Conservation (phyloP, 1,140 invertebrate genomes). For the Drosophila triauraria region DNA sequence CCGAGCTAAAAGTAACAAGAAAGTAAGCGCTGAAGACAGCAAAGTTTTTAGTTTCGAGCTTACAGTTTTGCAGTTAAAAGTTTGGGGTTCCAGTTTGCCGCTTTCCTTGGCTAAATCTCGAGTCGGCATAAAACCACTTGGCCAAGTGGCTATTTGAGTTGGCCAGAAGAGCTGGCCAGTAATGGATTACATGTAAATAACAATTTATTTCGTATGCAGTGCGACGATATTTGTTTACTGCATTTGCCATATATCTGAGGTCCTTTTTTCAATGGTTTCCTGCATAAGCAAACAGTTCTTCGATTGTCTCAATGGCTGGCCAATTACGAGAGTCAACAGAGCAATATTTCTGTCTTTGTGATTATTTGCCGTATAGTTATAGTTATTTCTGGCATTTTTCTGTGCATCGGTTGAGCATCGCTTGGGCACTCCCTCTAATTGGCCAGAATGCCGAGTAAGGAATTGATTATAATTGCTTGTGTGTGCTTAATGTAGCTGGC, state of each 20-base stretch:
- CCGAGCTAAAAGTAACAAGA: not conserved
- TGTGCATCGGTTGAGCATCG: not conserved
- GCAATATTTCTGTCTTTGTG: slow-evolving; percentile 51
- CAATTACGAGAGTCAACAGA: slow-evolving; percentile 29
- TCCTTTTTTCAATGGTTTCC: slow-evolving; percentile 1
- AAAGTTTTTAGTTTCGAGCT: slow-evolving; percentile 32
- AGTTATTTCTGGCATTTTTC: slow-evolving; percentile 22
- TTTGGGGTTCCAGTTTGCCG: slow-evolving; percentile 36
- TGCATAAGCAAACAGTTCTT: slow-evolving; percentile 25
- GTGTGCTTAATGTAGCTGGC: slow-evolving; percentile 64
- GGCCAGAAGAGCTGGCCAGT: slow-evolving; percentile 1
- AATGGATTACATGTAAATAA: slow-evolving; percentile 39
- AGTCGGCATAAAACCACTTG: slow-evolving; percentile 41
- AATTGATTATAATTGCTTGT: slow-evolving; percentile 71
- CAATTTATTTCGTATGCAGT: slow-evolving; percentile 18
- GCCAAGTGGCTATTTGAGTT: slow-evolving; percentile 38
- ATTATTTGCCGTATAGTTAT: slow-evolving; percentile 11
- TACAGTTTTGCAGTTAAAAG: slow-evolving; percentile 39
- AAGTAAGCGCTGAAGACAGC: slow-evolving; percentile 9
- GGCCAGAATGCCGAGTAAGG: slow-evolving; percentile 24
- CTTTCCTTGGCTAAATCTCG: slow-evolving; percentile 18
- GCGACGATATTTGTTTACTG: slow-evolving; percentile 13
- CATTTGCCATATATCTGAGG: slow-evolving; percentile 5
- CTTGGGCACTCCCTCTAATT: slow-evolving; percentile 64
- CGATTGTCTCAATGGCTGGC: slow-evolving; percentile 21